Evolutionary conservation across 2,888 invertebrate species (phyloP).

Genomic region (Phaonia tiefii): DNA sequence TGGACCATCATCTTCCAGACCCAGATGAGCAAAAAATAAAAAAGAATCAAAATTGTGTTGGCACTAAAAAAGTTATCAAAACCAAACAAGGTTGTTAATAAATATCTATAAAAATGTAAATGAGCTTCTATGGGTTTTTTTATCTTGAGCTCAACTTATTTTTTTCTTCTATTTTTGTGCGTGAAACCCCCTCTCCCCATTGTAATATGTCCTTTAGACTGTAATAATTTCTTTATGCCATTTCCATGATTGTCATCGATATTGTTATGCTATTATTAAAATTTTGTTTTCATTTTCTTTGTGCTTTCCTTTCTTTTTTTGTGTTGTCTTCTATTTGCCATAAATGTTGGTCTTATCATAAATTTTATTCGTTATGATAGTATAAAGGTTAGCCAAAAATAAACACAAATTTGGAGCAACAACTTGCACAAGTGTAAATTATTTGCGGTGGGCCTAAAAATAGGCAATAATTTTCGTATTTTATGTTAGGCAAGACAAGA

Average conservation of each 20-base stretch:
- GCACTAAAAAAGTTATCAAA: conserved; percentile 49
- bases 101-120: conserved; percentile 62
- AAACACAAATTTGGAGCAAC: background rate
- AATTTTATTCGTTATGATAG: conserved; percentile 59
- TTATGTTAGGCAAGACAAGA: background rate
- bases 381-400: conserved; percentile 57
- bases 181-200: background rate
- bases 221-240: conserved; percentile 41
- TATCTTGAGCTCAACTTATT: background rate
- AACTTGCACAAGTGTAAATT: background rate
- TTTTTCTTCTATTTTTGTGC: background rate
- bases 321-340: conserved; percentile 22
- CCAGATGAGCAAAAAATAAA: conserved; percentile 1
- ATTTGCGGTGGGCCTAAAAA: conserved; percentile 27
- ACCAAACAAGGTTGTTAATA: conserved; percentile 55
- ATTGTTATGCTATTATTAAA: conserved; percentile 57
- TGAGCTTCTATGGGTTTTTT: conserved; percentile 30
- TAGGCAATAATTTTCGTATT: conserved; percentile 31
- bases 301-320: conserved; percentile 27
- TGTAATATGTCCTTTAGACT: background rate
- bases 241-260: conserved; percentile 56
- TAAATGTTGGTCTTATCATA: conserved; percentile 52
- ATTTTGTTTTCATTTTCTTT: conserved; percentile 40
- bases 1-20: too few species aligned
- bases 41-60: conserved; percentile 28